Percentiles rank a stretch among this genome's conserved stretches.
phyloP scores from a whole-genome alignment of 2,888 invertebrate species.

The Heliconius hortense region DNA sequence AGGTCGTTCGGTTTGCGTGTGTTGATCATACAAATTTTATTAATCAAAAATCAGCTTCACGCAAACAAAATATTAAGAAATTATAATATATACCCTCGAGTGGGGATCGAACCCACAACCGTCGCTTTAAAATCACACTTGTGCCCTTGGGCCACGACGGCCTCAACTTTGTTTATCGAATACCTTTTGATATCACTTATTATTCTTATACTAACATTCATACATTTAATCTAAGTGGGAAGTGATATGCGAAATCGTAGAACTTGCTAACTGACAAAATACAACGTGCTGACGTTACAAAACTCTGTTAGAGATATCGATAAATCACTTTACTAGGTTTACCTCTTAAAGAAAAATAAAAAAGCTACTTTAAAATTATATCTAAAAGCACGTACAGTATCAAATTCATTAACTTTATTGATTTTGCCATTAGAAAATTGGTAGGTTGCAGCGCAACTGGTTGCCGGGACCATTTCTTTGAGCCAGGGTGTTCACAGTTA shows the following conservation, averaged over 20 bases:
- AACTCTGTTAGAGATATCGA: conserved; percentile 2
- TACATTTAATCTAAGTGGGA: not conserved
- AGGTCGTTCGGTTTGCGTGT: not conserved
- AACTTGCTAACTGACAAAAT: conserved; percentile 3
- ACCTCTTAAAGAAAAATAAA: conserved; percentile 8
- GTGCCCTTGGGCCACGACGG: no score
- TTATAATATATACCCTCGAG: no score
- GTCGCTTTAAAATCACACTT: no score
- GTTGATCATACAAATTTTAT: not conserved
- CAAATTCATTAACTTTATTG: conserved; percentile 21
- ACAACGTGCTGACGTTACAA: not conserved
- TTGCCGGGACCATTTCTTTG: conserved; percentile 40
- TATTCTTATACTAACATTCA: not conserved
- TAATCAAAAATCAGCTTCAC: no score
- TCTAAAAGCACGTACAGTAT: conserved; percentile 6
- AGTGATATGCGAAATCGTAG: not conserved
- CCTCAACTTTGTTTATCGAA: not conserved
- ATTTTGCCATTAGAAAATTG: conserved; percentile 25
- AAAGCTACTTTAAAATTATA: not conserved
- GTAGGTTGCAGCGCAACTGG: conserved; percentile 38
- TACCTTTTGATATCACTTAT: not conserved
- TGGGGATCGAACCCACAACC: no score
- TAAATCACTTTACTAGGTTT: not conserved
- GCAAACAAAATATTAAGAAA: no score
- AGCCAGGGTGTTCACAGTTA: conserved; percentile 58